These are phyloP conservation scores for Lochmaea crataegi DNA, from an alignment of 2,888 invertebrate genomes.

Conservation along the genomic window DNA sequence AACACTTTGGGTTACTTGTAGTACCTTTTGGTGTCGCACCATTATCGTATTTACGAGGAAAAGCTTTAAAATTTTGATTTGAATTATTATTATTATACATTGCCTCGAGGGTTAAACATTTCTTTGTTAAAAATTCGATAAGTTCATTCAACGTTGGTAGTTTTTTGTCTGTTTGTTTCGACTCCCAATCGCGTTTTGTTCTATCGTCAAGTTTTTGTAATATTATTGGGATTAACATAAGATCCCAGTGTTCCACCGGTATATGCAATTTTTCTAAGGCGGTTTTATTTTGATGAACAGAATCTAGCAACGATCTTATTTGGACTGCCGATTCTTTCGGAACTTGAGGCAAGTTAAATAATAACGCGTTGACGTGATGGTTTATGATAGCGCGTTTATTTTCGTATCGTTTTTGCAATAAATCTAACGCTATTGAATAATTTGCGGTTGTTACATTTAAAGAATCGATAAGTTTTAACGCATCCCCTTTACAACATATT, in stretches of 20 bases:
- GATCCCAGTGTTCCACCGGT: conserved; percentile 40
- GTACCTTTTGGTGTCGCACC: neutral
- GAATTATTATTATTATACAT: neutral
- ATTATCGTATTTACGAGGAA: neutral
- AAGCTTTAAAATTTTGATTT: neutral
- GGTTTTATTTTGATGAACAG: conserved; percentile 27
- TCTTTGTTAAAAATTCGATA: conserved; percentile 34
- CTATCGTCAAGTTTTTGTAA: conserved; percentile 35
- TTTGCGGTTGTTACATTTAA: neutral
- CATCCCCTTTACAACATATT: neutral
- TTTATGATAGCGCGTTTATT: neutral
- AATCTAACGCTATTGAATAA: neutral
- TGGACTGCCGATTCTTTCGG: conserved; percentile 4
- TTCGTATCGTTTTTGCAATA: neutral
- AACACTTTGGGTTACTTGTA: too few species aligned
- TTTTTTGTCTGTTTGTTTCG: conserved; percentile 24
- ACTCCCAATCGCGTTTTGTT: conserved; percentile 39
- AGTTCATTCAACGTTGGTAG: conserved; percentile 32
- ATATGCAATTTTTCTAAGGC: conserved; percentile 37
- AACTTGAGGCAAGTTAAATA: neutral
- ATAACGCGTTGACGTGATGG: neutral
- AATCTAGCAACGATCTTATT: conserved; percentile 38
- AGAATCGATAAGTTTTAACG: neutral
- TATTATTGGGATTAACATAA: conserved; percentile 36
- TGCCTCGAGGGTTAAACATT: conserved; percentile 36